Base-by-base conservation (phyloP, 2,888 invertebrate species). In the Meteorus cinctellus region DNA sequence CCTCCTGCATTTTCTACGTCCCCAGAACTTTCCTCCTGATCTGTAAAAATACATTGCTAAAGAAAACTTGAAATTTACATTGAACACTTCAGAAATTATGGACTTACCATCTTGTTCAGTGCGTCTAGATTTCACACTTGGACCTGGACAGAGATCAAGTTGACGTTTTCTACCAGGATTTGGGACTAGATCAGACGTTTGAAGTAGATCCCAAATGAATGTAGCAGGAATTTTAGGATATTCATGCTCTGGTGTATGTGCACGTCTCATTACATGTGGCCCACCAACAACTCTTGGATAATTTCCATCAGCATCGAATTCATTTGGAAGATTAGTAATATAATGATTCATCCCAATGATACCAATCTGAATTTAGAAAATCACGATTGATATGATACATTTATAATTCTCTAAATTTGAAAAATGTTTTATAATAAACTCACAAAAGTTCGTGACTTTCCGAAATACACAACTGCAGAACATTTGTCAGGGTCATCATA, bases 31-130 rank as follows among this genome's bases (percentile, higher is more conserved):
- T n/a, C 2, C 3, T n/a, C 4, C 1, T n/a, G n/a, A 48, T n/a
- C 48, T n/a, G 41, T 16, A n/a, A n/a, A 4, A 4, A n/a, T 4
- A 1, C 4, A 48, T 4, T 48, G 2, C 1, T 14, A 4, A 16
- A 14, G 24, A n/a, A 65, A 31, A 8, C 12, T 29, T 29, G 2
- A 41, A 12, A 4, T 12, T 6, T 10, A 41, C 4, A 4, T 6
- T 8, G 34, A 34, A 34, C 24, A 34, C 34, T 34, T 34, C 34
- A 34, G 34, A 34, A 6, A 34, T 34, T 34, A 8, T 8, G 34
- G 4, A 63, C 27, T 41, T 12, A 59, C 71, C n/a, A 74, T 75
- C 45, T 36, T 41, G 41, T 4, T 36, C 19, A 36, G 65, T 36
- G 6, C 31, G 45, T 45, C 6, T 16, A 16, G 16, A 36, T 36